phyloP scores from a whole-genome alignment of 2,797 vertebrate genomes.

The Premnoplex brunnescens region DNA sequence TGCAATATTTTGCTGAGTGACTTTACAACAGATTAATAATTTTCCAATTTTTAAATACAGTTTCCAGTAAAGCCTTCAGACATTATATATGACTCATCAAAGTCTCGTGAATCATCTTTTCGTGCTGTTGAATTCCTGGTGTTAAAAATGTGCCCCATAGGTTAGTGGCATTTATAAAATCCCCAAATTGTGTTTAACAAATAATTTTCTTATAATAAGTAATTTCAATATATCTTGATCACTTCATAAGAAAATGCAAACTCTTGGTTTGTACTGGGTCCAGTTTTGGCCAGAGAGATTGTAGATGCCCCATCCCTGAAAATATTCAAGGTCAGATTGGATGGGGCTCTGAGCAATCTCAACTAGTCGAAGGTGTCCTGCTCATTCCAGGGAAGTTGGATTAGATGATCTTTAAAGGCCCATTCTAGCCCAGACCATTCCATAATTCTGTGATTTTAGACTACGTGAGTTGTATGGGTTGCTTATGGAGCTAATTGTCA shows the following conservation, averaged over 20 bases:
- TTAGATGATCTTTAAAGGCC: neutral
- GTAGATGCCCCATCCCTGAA: neutral
- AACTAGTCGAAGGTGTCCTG: neutral
- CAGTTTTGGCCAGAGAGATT: neutral
- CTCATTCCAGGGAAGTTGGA: accelerated
- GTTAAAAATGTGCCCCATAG: neutral
- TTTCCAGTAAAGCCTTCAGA: neutral
- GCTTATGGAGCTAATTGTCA: neutral
- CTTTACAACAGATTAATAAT: neutral
- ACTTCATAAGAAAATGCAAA: neutral
- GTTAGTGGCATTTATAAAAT: neutral
- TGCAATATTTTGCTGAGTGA: neutral
- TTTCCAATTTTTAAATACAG: neutral
- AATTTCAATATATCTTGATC: neutral
- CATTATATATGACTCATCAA: neutral
- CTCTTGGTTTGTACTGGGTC: neutral
- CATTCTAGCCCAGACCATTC: neutral
- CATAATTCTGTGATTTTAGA: neutral
- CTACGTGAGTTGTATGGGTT: neutral
- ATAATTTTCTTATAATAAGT: neutral
- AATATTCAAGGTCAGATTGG: neutral
- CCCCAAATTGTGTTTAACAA: neutral
- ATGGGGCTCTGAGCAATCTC: neutral
- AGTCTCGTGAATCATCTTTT: neutral
- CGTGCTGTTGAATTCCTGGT: neutral